Conservation (phyloP, 2,888 invertebrate genomes). For the Sarcophaga carnaria region DNA sequence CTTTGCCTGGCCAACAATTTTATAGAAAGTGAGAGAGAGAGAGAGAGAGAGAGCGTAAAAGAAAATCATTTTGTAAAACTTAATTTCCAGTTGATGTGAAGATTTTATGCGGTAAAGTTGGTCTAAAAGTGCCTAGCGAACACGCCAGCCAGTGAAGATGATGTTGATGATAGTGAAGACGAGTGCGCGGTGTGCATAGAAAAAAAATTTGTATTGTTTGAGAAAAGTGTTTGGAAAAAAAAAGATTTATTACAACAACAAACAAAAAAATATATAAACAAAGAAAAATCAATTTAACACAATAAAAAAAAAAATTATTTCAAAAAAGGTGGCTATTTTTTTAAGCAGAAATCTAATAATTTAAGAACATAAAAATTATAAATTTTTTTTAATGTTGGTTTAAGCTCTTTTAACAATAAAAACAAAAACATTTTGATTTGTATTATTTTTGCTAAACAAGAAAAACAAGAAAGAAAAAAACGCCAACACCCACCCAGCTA, state of each 20-base stretch:
- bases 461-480: constrained; percentile 30
- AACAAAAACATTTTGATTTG: constrained; percentile 9
- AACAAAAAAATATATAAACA: constrained; percentile 21
- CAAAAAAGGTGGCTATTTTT: constrained; percentile 31
- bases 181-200: constrained; percentile 62
- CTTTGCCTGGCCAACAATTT: constrained; percentile 64
- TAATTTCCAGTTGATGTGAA: constrained; percentile 71
- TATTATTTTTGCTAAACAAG: neutral
- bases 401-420: constrained; percentile 18
- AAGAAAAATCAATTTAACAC: constrained; percentile 12
- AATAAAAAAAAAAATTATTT: constrained; percentile 11
- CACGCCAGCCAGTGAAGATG: constrained; percentile 14
- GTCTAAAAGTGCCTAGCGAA: constrained; percentile 68
- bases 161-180: constrained; percentile 24
- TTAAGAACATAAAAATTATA: neutral
- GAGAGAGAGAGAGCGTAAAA: neutral
- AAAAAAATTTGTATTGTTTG: constrained; percentile 56
- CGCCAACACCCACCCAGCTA: constrained; percentile 64
- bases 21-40: constrained; percentile 2
- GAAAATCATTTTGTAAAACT: neutral
- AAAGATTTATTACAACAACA: constrained; percentile 22
- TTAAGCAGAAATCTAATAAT: neutral
- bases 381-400: neutral
- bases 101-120: constrained; percentile 72
- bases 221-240: constrained; percentile 56